Base-by-base conservation (phyloP, 2,797 vertebrate genomes). In the Chiloscyllium punctatum region DNA sequence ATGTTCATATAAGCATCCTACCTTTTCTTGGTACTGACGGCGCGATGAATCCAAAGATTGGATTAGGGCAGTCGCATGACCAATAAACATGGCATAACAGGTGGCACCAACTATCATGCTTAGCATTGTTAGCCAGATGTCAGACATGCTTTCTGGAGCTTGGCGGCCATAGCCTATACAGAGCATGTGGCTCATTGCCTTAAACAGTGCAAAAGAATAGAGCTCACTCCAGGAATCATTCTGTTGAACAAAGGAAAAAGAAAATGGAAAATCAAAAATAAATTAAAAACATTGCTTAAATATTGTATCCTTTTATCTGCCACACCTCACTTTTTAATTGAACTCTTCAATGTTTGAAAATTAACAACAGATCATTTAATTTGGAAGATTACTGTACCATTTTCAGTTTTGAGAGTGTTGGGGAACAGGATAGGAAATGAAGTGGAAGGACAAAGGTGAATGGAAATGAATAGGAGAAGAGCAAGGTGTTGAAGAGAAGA, bases 41-140 rank as follows among this genome's bases (percentile, higher is more conserved):
- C 99, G 97, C 0, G 99, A 99, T 0, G 99, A 99, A 96, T 99
- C 99, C 96, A 99, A 97, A 0, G 99, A 99, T 97, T 99, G 99
- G 97, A 99, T 99, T 96, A 99, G 98, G 0, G 99, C 99, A 0
- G 99, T 99, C 96, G 99, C 99, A 0, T 99, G 99, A 96, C 99
- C 99, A 21, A 99, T 99, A 97, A 99, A 99, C 99, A 99, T 99
- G 97, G 99, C 99, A 0, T 99, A 99, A 97, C 99, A 99, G 95
- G 99, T 99, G 97, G 99, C 99, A 0, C 99, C 99, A 30, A 99
- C 99, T 0, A 99, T 99, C 99, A 99, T 99, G 96, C 99, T 99
- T 66, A 99, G 98, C 99, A 99, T 99, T n/a, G 99, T 99, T 66
- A 99, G 98, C 99, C 99, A 99, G 97, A 99, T 98, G 97, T 99